phyloP scores from a whole-genome alignment of 1,140 invertebrate species.

The Reticulitermes speratus region DNA sequence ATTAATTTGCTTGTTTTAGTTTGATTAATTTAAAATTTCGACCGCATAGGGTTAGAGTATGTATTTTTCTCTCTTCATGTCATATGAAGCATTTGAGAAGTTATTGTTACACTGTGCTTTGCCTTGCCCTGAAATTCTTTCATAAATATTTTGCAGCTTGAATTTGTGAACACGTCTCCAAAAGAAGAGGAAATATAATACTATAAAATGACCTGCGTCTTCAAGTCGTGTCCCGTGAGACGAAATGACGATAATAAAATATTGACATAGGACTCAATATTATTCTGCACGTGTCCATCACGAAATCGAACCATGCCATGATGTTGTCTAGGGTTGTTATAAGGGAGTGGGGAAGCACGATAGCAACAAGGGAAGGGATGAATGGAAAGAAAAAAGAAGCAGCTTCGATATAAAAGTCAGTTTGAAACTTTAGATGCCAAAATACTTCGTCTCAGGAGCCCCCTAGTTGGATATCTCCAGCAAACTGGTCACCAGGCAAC shows the following conservation, averaged over 20 bases:
- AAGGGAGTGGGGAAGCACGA: background rate
- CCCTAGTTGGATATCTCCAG: background rate
- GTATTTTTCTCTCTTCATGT: no score
- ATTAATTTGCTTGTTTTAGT: no score
- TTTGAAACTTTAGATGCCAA: slow-evolving; percentile 12
- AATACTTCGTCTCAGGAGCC: background rate
- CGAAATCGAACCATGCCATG: slow-evolving; percentile 4
- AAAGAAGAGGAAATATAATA: slow-evolving; percentile 2
- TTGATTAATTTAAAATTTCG: no score
- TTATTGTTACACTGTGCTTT: background rate
- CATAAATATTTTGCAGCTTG: slow-evolving; percentile 26
- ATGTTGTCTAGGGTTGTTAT: background rate
- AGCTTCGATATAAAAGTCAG: slow-evolving; percentile 6
- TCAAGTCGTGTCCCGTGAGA: slow-evolving; percentile 1
- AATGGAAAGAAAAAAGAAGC: background rate
- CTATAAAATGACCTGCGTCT: slow-evolving; percentile 22
- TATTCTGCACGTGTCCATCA: slow-evolving; percentile 29
- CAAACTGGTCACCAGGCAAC: slow-evolving; percentile 16
- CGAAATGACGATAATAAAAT: background rate
- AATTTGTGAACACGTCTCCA: slow-evolving; percentile 24
- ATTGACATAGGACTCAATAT: slow-evolving; percentile 2
- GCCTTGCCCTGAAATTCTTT: background rate
- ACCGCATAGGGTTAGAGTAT: no score
- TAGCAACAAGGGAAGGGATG: background rate
- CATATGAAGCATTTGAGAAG: no score